These are phyloP conservation scores for Scytalopus superciliaris DNA, from an alignment of 2,113 vertebrate genomes.

Conservation along the genomic window DNA sequence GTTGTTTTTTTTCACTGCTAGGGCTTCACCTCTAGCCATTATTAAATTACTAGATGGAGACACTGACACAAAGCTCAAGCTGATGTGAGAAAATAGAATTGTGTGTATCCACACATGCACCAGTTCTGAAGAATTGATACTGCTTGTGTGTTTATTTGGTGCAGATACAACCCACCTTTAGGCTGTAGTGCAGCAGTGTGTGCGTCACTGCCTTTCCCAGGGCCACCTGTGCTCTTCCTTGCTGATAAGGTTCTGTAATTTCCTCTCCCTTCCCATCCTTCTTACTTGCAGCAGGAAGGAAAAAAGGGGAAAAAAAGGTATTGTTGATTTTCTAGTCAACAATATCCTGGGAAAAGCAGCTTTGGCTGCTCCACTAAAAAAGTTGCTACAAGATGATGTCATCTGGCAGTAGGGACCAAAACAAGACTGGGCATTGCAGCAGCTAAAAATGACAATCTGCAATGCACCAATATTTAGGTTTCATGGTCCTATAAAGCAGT, in stretches of 20 bases:
- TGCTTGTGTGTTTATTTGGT: neutral
- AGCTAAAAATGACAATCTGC: conserved; percentile 57
- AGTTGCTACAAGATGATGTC: conserved; percentile 38
- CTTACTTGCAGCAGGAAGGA: neutral
- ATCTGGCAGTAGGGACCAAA: conserved; percentile 37
- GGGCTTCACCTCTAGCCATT: neutral
- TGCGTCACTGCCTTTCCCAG: neutral
- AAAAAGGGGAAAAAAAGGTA: too few species aligned
- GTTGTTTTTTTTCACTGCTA: neutral
- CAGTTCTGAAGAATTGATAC: neutral
- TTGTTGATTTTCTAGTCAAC: neutral
- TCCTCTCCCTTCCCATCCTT: neutral
- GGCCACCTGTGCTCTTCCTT: neutral
- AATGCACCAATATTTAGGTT: conserved; percentile 48
- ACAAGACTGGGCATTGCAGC: conserved; percentile 28
- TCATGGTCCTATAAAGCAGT: neutral
- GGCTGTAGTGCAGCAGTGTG: neutral
- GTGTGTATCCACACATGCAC: neutral
- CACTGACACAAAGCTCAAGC: neutral
- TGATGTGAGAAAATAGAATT: neutral
- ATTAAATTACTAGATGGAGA: neutral
- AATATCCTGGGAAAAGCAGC: neutral
- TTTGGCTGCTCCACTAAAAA: neutral
- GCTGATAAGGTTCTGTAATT: neutral
- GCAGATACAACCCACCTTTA: neutral